Evolutionary conservation across 2,888 invertebrate species (phyloP).

Genomic region (Formica aserva): DNA sequence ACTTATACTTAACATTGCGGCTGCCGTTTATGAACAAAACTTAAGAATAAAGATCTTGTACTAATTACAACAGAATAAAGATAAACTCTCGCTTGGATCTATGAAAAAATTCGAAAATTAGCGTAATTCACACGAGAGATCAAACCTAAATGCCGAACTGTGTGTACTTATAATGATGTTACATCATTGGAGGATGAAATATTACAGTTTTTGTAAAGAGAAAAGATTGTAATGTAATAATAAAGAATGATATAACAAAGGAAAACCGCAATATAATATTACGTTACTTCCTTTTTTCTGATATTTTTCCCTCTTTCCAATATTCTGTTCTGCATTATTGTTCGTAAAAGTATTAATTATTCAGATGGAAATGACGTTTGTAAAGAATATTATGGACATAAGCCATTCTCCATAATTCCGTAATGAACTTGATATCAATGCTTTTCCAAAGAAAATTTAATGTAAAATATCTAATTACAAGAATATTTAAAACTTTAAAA

Average conservation of each 20-base stretch:
- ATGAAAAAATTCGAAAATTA: slow-evolving; percentile 12
- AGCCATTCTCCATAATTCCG: slow-evolving; percentile 40
- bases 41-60: slow-evolving; percentile 66
- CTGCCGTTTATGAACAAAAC: slow-evolving; percentile 57
- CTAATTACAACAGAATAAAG: not conserved
- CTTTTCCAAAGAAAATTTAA: slow-evolving; percentile 20
- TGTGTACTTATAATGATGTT: slow-evolving; percentile 63
- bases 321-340: slow-evolving; percentile 37
- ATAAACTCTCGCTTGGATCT: slow-evolving; percentile 40
- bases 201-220: slow-evolving; percentile 62
- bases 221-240: slow-evolving; percentile 67
- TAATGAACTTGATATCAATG: slow-evolving; percentile 6
- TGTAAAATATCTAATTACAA: not conserved
- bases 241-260: slow-evolving; percentile 64
- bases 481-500: slow-evolving; percentile 12
- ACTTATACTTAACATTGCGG: slow-evolving; percentile 68
- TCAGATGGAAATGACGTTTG: slow-evolving; percentile 40
- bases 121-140: not conserved
- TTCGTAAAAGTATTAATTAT: slow-evolving; percentile 47
- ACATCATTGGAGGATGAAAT: slow-evolving; percentile 72
- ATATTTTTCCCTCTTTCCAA: not conserved
- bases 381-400: slow-evolving; percentile 24
- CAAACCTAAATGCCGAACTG: slow-evolving; percentile 41
- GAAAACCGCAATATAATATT: slow-evolving; percentile 8
- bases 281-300: slow-evolving; percentile 22